phyloP scores from a whole-genome alignment of 2,113 vertebrate genomes.

The Plectropomus leopardus region DNA sequence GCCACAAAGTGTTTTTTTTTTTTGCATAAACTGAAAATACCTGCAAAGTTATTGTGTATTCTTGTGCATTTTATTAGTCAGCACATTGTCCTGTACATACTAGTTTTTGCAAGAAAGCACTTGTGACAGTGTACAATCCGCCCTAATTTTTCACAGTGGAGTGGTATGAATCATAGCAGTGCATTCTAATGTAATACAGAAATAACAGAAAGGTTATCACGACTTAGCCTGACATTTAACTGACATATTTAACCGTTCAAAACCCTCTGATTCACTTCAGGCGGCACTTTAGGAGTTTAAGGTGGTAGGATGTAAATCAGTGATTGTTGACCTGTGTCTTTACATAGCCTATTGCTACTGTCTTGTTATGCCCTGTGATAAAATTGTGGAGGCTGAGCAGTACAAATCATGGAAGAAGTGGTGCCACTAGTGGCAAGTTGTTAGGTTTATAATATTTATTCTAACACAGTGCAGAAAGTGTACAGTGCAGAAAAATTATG shows the following conservation, averaged over 20 bases:
- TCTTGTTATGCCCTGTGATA: neutral
- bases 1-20: no score
- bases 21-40: no score
- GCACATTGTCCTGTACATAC: neutral
- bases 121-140: no score
- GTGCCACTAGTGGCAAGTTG: constrained; percentile 12
- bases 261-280: neutral
- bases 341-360: neutral
- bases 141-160: neutral
- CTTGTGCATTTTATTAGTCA: neutral
- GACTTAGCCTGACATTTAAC: neutral
- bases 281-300: neutral
- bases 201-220: neutral
- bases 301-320: neutral
- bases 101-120: neutral
- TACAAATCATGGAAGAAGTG: constrained; percentile 21
- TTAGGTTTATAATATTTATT: neutral
- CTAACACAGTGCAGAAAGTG: neutral
- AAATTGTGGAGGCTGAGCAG: constrained; percentile 5
- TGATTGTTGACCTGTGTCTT: constrained; percentile 15
- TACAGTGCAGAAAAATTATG: neutral
- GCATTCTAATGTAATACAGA: neutral
- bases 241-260: neutral
- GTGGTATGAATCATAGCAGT: neutral
- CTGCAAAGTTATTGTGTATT: no score